A percentile compares a stretch with the other conserved stretches of the same genome.
These are phyloP conservation scores for Athene noctua DNA, from an alignment of 2,113 vertebrate genomes.

Conservation along the genomic window DNA sequence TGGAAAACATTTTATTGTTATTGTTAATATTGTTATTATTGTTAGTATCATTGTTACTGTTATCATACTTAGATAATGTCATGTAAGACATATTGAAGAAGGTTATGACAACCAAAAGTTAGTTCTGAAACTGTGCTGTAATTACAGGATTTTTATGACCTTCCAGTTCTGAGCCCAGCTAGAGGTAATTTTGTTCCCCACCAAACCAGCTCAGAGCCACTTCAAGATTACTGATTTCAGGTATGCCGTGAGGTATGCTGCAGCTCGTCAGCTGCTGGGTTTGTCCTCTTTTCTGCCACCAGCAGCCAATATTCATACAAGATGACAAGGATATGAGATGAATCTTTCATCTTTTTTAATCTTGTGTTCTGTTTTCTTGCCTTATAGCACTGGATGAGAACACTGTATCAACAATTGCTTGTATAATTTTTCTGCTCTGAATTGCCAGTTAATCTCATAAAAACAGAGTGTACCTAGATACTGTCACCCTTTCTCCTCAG, in stretches of 20 bases:
- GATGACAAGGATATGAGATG: background rate
- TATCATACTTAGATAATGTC: background rate
- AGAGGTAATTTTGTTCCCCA: background rate
- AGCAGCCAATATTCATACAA: background rate
- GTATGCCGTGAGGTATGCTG: background rate
- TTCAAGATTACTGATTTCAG: background rate
- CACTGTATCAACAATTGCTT: background rate
- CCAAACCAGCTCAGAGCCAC: background rate
- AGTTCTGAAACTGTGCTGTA: background rate
- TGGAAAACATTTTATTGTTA: background rate
- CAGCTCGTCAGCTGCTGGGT: background rate
- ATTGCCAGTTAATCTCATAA: background rate
- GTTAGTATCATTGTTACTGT: background rate
- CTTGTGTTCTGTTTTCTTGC: background rate
- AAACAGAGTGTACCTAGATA: background rate
- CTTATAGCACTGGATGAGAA: background rate
- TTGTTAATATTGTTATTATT: background rate
- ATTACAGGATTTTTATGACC: background rate
- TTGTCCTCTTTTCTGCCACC: background rate
- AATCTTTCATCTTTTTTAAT: background rate
- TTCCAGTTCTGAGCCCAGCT: background rate
- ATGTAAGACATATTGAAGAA: background rate
- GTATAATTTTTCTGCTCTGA: background rate
- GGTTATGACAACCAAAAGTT: background rate
- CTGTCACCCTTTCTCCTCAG: background rate